These are phyloP conservation scores for Hydrolagus colliei DNA, from an alignment of 2,797 vertebrate genomes.

Conservation along the genomic window DNA sequence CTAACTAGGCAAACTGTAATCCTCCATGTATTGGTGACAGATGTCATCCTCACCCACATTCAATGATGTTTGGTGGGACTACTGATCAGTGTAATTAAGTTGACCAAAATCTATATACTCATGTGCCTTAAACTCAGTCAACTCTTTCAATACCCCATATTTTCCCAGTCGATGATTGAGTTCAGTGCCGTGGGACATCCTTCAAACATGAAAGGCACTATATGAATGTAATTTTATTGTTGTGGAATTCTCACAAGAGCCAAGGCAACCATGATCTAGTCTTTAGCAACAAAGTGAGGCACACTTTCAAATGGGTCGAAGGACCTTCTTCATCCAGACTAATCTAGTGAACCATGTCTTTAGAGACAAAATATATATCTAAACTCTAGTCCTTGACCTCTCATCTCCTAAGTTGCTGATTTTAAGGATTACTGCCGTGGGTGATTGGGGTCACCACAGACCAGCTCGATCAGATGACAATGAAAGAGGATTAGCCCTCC, in stretches of 20 bases:
- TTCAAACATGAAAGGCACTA: too few species aligned
- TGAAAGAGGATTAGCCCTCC: background rate
- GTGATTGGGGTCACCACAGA: background rate
- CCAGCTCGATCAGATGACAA: background rate
- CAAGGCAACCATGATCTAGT: background rate
- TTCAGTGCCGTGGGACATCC: too few species aligned
- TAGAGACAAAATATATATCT: background rate
- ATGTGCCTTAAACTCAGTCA: background rate
- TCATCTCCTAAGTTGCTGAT: background rate
- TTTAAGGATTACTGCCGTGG: background rate
- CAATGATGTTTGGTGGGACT: background rate
- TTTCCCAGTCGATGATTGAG: background rate
- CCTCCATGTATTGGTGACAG: background rate
- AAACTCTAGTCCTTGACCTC: background rate
- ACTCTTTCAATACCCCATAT: background rate
- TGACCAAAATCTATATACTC: background rate
- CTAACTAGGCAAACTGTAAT: background rate
- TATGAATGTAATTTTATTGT: too few species aligned
- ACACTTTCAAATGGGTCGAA: too few species aligned
- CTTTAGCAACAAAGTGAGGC: background rate
- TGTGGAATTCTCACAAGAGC: background rate
- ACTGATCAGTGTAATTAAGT: background rate
- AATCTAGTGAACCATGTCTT: background rate
- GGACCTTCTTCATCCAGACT: too few species aligned
- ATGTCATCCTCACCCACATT: background rate